A percentile compares a stretch with the other conserved stretches of the same genome.
Conservation (phyloP, 2,113 vertebrate genomes). For the Rhinolophus sinicus region DNA sequence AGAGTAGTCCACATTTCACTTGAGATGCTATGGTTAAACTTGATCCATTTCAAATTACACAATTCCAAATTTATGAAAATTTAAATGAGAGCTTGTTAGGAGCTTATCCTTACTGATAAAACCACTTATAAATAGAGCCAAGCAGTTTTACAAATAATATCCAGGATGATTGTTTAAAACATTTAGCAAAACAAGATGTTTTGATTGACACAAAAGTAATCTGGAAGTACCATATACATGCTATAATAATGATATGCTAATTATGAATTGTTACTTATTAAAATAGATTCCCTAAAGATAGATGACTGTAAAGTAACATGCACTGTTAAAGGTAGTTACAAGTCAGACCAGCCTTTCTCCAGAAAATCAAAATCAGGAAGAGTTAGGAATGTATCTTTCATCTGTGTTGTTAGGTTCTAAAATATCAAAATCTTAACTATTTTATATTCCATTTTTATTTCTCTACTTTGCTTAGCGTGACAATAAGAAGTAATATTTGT, state of each 20-base stretch:
- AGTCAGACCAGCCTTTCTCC: background rate
- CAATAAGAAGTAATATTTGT: background rate
- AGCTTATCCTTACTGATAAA: background rate
- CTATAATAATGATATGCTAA: background rate
- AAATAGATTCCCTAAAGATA: background rate
- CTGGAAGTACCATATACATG: background rate
- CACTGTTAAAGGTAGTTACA: background rate
- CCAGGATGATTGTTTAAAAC: background rate
- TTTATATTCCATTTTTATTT: background rate
- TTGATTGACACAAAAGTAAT: background rate
- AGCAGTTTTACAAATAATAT: background rate
- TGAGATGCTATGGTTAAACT: background rate
- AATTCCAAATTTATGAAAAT: background rate
- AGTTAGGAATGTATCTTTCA: background rate
- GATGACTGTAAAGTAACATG: background rate
- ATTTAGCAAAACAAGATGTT: constrained; percentile 28
- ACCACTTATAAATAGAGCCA: background rate
- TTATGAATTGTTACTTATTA: constrained; percentile 20
- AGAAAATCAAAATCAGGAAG: background rate
- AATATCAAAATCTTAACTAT: background rate
- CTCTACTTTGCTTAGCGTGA: background rate
- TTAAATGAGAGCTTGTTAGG: constrained; percentile 2
- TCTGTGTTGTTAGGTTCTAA: background rate
- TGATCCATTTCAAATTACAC: background rate
- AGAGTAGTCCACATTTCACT: background rate